Evolutionary conservation across 2,888 invertebrate genomes (phyloP).

Genomic region (Lagria hirta): DNA sequence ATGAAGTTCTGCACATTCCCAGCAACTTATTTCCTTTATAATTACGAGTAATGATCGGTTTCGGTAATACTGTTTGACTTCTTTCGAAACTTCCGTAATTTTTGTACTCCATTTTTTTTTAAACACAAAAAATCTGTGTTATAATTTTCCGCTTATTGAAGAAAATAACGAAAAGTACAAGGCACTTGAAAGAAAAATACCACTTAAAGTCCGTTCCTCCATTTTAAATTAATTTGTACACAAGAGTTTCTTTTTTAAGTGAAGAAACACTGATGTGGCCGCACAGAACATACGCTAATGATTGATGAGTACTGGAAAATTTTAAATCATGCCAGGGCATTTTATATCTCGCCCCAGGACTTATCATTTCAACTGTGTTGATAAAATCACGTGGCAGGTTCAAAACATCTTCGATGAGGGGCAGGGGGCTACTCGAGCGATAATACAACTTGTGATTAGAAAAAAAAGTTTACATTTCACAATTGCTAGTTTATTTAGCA

Average conservation of each 20-base stretch:
- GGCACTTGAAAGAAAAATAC: neutral
- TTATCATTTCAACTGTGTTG: neutral
- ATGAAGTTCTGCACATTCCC: slow-evolving; percentile 59
- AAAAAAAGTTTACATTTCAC: too few relatives aligned
- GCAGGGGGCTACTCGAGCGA: too few relatives aligned
- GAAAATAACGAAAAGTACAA: slow-evolving; percentile 6
- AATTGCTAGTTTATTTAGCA: too few relatives aligned
- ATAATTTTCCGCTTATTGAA: slow-evolving; percentile 13
- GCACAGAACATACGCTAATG: too few relatives aligned
- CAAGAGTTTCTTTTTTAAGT: too few relatives aligned
- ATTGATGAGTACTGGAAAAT: too few relatives aligned
- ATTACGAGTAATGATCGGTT: slow-evolving; percentile 8
- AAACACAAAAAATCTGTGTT: slow-evolving; percentile 6
- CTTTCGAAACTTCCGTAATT: slow-evolving; percentile 27
- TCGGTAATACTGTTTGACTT: slow-evolving; percentile 14
- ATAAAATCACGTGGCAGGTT: too few relatives aligned
- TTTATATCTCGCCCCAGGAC: neutral
- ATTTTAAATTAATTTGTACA: slow-evolving; percentile 6
- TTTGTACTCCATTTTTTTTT: slow-evolving; percentile 27
- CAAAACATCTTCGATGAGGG: too few relatives aligned
- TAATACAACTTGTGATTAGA: too few relatives aligned
- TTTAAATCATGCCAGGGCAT: too few relatives aligned
- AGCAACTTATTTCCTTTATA: slow-evolving; percentile 41
- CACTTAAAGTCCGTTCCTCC: slow-evolving; percentile 32
- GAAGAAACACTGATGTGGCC: too few relatives aligned